Conservation (phyloP, 2,113 vertebrate species). For the Crotophaga sulcirostris region DNA sequence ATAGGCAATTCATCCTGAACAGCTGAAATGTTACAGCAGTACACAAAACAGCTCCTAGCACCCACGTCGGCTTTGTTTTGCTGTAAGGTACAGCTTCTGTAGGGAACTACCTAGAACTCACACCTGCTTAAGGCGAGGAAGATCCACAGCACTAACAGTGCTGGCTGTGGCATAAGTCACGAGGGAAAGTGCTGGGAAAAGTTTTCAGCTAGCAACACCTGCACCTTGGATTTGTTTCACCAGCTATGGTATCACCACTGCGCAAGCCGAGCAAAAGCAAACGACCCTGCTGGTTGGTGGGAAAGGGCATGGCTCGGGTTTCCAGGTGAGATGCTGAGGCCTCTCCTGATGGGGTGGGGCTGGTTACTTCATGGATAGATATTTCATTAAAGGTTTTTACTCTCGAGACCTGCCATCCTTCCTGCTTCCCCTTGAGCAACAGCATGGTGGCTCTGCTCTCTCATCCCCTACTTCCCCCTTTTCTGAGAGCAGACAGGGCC, state of each 20-base stretch:
- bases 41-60: neutral
- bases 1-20: neutral
- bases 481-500: neutral
- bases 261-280: neutral
- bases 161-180: neutral
- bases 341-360: neutral
- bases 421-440: neutral
- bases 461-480: neutral
- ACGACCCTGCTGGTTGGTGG: neutral
- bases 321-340: neutral
- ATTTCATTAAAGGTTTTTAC: neutral
- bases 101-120: neutral
- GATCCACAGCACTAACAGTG: neutral
- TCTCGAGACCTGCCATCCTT: neutral
- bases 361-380: neutral
- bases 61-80: neutral
- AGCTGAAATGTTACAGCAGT: neutral
- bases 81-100: neutral
- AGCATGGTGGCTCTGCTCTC: neutral
- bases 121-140: neutral
- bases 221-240: neutral
- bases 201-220: neutral
- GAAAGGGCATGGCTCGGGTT: neutral
- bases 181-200: neutral
- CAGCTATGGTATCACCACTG: accelerated